Evolutionary conservation across 2,113 vertebrate genomes (phyloP).

Genomic region (Coptodon bakossiorum): DNA sequence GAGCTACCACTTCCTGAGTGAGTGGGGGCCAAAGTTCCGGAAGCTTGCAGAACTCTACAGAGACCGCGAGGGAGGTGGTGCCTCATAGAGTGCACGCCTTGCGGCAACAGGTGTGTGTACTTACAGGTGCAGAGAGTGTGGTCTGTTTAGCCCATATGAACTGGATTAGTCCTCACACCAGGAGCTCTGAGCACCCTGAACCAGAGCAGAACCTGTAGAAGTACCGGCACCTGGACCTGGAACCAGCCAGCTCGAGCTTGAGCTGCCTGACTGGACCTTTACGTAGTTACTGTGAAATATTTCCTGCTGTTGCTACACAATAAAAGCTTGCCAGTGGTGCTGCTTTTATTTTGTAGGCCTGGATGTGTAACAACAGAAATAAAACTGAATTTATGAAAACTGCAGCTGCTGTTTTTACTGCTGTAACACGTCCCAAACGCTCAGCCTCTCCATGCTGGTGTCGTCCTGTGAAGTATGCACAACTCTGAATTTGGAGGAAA

Average conservation of each 20-base stretch:
- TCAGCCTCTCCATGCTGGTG: not conserved
- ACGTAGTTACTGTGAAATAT: not conserved
- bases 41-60: conserved; percentile 85
- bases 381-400: not conserved
- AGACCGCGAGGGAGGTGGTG: not conserved
- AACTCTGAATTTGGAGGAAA: not conserved
- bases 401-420: not conserved
- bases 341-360: not conserved
- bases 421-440: not conserved
- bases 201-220: not conserved
- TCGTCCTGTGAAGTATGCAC: not conserved
- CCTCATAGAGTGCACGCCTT: not conserved
- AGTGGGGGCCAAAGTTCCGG: conserved; percentile 89
- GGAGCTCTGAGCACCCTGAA: not conserved
- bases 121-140: not conserved
- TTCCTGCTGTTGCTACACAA: not conserved
- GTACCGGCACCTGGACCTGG: not conserved
- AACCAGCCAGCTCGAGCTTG: not conserved
- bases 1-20: conserved; percentile 86
- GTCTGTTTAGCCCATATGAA: not conserved
- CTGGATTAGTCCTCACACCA: not conserved
- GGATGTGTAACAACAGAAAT: not conserved
- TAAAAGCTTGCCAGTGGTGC: not conserved
- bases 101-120: not conserved
- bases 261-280: not conserved